Base-by-base conservation (phyloP, 1,140 invertebrate species). In the Galleria mellonella region DNA sequence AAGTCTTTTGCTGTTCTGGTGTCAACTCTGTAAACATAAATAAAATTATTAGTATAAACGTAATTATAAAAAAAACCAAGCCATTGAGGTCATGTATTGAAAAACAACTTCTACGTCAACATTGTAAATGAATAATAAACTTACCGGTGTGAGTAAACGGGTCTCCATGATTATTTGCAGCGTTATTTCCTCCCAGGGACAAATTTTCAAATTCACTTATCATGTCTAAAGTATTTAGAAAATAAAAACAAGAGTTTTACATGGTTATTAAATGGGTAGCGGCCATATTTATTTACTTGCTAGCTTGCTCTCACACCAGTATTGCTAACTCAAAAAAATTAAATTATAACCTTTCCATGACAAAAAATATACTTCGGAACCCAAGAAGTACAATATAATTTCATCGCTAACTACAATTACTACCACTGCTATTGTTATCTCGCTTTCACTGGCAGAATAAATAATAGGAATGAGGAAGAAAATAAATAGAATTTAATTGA, bases 1-100 rank as follows among this genome's bases (percentile, higher is more conserved):
- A 87, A 57, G 96, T 90, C 81, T 96, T 94, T 69, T 96, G 94
- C 82, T 98, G 96, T 69, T 97, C 96, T 14, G 92, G 90, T 45
- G 95, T 96, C 70, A 98, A 84, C 90, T 98, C 96, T 97, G 89
- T 46, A 93, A 94, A 44, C 29, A 23, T 23, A 3, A 67, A 48
- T 61, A 50, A 50, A 36, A 45, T 43, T 71, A 32, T 47, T 44
- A 45, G 51, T 47, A 54, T 51, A 68, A 46, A 67, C 40, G 37
- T 36, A 35, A 14, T 17, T 47, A 37, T 42, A 54, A 55, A 57
- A 59, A 54, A 55, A 57, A 59, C 40, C 56, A 62, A 62, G 55
- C 51, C 75, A 84, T 84, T 76, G 76, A 79, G 81, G 78, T 84
- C 81, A 81, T 55, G 51, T 57, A 40, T 62, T 62, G 54, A 47